Evolutionary conservation across 2,888 invertebrate genomes (phyloP), one percentile per base, ranked within the genome.

Genomic region (Dynastes hyllus): DNA sequence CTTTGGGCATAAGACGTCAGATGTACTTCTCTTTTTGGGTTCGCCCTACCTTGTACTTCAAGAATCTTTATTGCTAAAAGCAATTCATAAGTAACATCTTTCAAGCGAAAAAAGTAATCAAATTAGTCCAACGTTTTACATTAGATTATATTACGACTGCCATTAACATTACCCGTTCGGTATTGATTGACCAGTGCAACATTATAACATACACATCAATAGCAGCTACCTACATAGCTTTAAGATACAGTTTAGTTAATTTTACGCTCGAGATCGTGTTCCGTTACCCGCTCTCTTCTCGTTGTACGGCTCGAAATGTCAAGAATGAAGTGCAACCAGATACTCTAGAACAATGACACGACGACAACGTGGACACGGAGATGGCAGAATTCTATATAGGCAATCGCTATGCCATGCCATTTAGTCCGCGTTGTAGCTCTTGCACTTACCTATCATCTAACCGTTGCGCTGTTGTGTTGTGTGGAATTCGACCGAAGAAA

Each of bases 261-360:
- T 58, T 58, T 58, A 58, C 55, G 55, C 55, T 58, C 55, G 55
- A 58, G 55, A 58, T 58, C 22, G 55, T 22, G 55, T 58, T 2
- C 55, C 55, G 55, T 58, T 58, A 58, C 16, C 16, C 55, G 55
- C 22, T 45, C 45, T 8, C 45, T 58, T 58, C 16, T 37, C 32
- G 2, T 37, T 22, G 16, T 37, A n/a, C 37, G n/a, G 16, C 37
- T 73, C 22, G 73, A 73, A 73, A 73, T 73, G 73, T 73, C 73
- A 73, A 73, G 73, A 73, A 73, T 73, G 73, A 73, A 73, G 73
- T 73, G 73, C 73, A 73, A 73, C 73, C 40, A 73, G 73, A 73
- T 73, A 73, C 73, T 73, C 37, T 58, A 16, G 58, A 73, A 58
- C 73, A 73, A 73, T 73, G 73, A 73, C 73, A 73, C 73, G 58